Base-by-base conservation (phyloP, 2,888 invertebrate genomes). In the Ctena decussata region DNA sequence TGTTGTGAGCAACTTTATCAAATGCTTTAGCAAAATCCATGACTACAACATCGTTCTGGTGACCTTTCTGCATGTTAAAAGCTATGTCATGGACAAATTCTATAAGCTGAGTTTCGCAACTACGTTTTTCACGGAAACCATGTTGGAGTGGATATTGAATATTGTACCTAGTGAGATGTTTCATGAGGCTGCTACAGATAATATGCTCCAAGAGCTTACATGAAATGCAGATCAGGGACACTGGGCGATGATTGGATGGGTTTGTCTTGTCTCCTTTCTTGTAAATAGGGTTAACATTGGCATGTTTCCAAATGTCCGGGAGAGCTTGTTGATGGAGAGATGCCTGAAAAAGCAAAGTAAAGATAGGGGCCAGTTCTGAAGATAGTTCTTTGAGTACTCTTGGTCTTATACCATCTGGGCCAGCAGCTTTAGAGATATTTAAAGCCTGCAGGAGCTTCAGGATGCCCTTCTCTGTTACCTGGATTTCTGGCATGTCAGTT, bases 201-300 rank as follows among this genome's bases (percentile, higher is more conserved):
- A 65, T 65, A 24, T 65, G 65, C 35, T 65, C 65, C 2, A 65
- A 21, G 18, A 65, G 65, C 35, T 65, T 65, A 65, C 65, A 65
- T 35, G 65, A 65, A 35, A 65, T 65, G 21, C 65, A 65, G 65
- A 35, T 65, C 65, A 65, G 21, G 32, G 65, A 65, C 65, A 65
- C 65, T 3, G 65, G 65, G 0, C 65, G 32, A 27, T 72, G 44
- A 18, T 70, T 70, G 3, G 70, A 70, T 39, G 70, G 70, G 37
- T 37, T 70, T 41, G 70, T 70, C 46, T 72, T 72, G 24, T 72
- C 35, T 1, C 41, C 41, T 44, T 41, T 72, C 72, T 72, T 72
- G 72, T 72, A 72, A 18, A 72, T 72, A 41, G 41, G 72, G 24
- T 27, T 72, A 27, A 72, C 72, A 72, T 72, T 72, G 41, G 72